Percentiles rank a stretch among this genome's conserved stretches.
phyloP scores from a whole-genome alignment of 2,797 vertebrate species.

The Hypotaenidia okinawae region DNA sequence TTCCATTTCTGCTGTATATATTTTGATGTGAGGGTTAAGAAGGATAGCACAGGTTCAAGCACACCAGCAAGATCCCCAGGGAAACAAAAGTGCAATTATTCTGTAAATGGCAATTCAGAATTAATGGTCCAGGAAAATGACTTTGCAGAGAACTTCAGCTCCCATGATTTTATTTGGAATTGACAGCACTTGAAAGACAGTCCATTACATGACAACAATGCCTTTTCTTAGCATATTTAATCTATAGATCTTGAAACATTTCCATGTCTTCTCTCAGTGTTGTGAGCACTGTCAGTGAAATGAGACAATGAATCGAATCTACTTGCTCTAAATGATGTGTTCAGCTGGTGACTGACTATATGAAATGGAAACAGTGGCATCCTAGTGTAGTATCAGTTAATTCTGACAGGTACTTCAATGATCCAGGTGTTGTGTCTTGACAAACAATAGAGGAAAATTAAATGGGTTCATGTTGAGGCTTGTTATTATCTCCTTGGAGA shows the following conservation, averaged over 20 bases:
- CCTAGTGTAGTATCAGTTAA: neutral
- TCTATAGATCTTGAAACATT: neutral
- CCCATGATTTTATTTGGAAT: conserved; percentile 50
- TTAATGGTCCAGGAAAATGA: conserved; percentile 67
- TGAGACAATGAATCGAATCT: neutral
- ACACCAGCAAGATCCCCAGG: conserved; percentile 35
- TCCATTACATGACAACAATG: neutral
- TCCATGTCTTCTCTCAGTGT: neutral
- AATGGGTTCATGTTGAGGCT: neutral
- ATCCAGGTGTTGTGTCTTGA: neutral
- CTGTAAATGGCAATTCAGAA: conserved; percentile 66
- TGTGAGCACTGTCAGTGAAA: neutral
- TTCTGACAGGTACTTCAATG: neutral
- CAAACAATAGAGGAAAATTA: neutral
- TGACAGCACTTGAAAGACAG: conserved; percentile 16
- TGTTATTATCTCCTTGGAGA: neutral
- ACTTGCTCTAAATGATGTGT: neutral
- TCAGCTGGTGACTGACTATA: neutral
- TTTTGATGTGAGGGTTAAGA: conserved; percentile 71
- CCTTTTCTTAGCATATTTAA: conserved; percentile 8
- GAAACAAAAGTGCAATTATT: conserved; percentile 65
- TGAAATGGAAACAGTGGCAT: neutral
- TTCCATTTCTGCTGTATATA: conserved; percentile 60
- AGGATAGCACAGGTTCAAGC: conserved; percentile 59
- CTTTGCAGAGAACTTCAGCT: conserved; percentile 53